Conservation (phyloP, 2,113 vertebrate genomes). For the Climacteris rufus region DNA sequence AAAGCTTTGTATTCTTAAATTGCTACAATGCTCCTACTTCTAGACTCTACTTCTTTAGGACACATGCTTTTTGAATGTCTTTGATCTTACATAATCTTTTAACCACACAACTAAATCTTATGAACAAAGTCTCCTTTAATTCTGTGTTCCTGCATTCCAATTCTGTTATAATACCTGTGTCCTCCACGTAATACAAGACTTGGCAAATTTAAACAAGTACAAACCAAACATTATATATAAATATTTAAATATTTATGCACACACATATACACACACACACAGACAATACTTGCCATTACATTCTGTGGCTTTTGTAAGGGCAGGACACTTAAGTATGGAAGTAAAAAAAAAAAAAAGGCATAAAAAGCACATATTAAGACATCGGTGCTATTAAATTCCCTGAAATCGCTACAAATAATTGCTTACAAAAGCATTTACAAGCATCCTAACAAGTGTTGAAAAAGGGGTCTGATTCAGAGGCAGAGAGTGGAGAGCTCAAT, state of each 20-base stretch:
- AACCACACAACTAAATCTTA: not conserved
- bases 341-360: not conserved
- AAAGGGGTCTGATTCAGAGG: not conserved
- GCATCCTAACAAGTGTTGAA: conserved; percentile 2
- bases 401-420: not conserved
- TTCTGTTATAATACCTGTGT: not conserved
- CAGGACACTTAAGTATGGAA: not conserved
- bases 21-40: not conserved
- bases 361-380: not conserved
- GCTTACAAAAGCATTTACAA: conserved; percentile 21
- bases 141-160: not conserved
- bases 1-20: not conserved
- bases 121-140: not conserved
- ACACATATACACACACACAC: not conserved
- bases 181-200: not conserved
- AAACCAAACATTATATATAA: not conserved
- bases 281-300: not conserved
- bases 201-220: conserved; percentile 40
- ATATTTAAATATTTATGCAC: not conserved
- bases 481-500: conserved; percentile 34
- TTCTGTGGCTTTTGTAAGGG: not conserved
- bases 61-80: not conserved
- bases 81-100: not conserved
- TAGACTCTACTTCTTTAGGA: not conserved
- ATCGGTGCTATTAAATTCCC: not conserved